Percentiles rank a stretch among this genome's conserved stretches.
These are phyloP conservation scores for Spatulosminthurus flaviceps DNA, from an alignment of 2,888 invertebrate genomes.

Conservation along the genomic window DNA sequence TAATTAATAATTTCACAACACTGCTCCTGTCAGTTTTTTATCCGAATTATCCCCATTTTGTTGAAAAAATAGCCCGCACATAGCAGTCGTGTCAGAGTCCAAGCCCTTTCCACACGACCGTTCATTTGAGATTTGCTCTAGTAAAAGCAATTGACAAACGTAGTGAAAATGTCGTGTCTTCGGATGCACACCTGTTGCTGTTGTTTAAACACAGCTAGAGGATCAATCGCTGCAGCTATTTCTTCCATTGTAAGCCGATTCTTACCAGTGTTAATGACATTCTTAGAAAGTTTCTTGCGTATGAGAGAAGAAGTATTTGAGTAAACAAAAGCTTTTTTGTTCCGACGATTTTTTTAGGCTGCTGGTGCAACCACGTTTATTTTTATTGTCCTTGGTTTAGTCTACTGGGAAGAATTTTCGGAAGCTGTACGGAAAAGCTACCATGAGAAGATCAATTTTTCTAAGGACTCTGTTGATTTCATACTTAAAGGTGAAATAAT, in stretches of 20 bases:
- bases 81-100: not conserved
- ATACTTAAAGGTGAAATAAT: slow-evolving; percentile 51
- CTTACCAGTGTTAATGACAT: not conserved
- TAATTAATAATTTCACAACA: no score
- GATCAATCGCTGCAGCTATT: slow-evolving; percentile 56
- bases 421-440: slow-evolving; percentile 54
- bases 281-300: not conserved
- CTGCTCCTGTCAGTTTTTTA: not conserved
- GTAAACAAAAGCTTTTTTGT: not conserved
- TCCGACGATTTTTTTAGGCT: slow-evolving; percentile 47
- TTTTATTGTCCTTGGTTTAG: slow-evolving; percentile 58
- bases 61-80: not conserved
- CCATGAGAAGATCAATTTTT: slow-evolving; percentile 51
- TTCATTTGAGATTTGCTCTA: not conserved
- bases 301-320: no score
- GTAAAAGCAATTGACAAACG: not conserved
- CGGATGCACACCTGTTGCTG: slow-evolving; percentile 61
- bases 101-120: not conserved
- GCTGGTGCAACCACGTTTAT: slow-evolving; percentile 56
- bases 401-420: slow-evolving; percentile 61
- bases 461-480: slow-evolving; percentile 54
- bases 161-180: slow-evolving; percentile 48
- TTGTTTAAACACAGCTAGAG: slow-evolving; percentile 61
- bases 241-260: slow-evolving; percentile 58
- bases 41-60: not conserved